Evolutionary conservation across 2,113 vertebrate genomes (phyloP), one percentile per base, ranked within the genome.

Genomic region (Ciconia stormi): DNA sequence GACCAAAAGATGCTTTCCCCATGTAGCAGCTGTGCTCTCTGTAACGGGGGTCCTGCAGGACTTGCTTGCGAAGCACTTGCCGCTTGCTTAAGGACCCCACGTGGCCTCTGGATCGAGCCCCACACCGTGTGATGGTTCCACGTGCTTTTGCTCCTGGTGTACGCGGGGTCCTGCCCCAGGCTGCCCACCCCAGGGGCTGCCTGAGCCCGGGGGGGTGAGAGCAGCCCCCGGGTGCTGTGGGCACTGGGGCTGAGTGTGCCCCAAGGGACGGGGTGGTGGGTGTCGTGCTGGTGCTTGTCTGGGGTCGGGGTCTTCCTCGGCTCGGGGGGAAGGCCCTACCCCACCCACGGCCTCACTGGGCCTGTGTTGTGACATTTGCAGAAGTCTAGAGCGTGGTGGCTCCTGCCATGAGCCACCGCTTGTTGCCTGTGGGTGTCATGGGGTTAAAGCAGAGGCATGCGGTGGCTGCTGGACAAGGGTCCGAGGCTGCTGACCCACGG

Each of bases 21-120:
- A 8, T 8, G 42, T 40, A 34, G 78, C 8, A 6, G 46, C 71
- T 55, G 58, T 80, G 62, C 23, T 87, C 6, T 94, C 42, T 84
- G 70, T 84, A 32, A 44, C 0, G 0, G 38, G 34, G 11, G 1
- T 26, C 59, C 61, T 1, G 0, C 0, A 0, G 52, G 52, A 72
- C 46, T 38, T 0, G 0, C 11, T 83, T 10, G 11, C 6, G 5
- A 55, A 49, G 56, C 0, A 0, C 12, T 82, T 47, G 44, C 36
- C 5, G 1, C 74, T 66, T 47, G 22, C 44, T 46, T n/a, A 50
- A 74, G 72, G 50, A 85, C 34, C 11, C n/a, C 29, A 20, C 0
- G 6, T 42, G 73, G 63, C 44, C 55, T 86, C 71, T 65, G 76
- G 62, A 34, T 34, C 1, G 3, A 83, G 38, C 20, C 36, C 40